Evolutionary conservation across 2,113 vertebrate species (phyloP).

Genomic region (Ictidomys tridecemlineatus): DNA sequence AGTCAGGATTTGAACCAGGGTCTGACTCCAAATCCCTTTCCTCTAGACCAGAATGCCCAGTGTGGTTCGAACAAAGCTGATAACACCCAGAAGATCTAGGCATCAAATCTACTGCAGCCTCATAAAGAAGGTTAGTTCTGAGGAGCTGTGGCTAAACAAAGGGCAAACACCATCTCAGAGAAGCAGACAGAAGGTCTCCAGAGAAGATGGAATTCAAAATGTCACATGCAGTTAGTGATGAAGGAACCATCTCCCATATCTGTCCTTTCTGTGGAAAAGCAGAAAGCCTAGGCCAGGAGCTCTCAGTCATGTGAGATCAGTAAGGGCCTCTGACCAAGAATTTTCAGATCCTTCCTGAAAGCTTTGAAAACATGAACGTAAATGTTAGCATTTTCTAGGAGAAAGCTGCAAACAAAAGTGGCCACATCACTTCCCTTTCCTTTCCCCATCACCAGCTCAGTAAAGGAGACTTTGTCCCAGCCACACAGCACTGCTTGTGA

Average conservation of each 20-base stretch:
- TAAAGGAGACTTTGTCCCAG: not conserved
- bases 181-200: not conserved
- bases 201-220: not conserved
- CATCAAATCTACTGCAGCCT: not conserved
- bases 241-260: not conserved
- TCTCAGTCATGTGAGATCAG: not conserved
- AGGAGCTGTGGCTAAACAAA: not conserved
- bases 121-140: not conserved
- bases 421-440: conserved; percentile 11
- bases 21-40: not conserved
- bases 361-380: not conserved
- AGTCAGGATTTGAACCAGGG: not conserved
- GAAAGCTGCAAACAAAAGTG: conserved; percentile 34
- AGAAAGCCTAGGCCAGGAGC: not conserved
- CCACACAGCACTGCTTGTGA: not conserved
- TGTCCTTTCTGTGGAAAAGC: not conserved
- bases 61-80: not conserved
- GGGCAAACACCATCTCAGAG: not conserved
- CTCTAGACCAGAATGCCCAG: not conserved
- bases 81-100: not conserved
- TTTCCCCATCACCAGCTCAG: not conserved
- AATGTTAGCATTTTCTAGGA: not conserved
- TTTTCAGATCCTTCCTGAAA: not conserved
- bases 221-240: not conserved
- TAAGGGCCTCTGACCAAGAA: not conserved